Base-by-base conservation (phyloP, 1,140 invertebrate genomes). In the Cotesia glomerata region DNA sequence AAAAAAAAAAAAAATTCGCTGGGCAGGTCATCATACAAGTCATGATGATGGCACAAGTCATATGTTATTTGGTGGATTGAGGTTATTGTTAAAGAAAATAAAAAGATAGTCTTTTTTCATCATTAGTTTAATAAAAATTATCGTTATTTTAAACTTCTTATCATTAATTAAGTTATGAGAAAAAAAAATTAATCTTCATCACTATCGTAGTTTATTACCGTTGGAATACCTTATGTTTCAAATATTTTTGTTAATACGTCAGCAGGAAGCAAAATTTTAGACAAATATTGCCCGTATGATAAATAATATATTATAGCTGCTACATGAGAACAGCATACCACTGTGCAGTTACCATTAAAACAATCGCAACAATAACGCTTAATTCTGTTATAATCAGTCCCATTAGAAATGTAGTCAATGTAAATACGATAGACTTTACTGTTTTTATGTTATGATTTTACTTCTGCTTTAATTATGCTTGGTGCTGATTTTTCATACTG, bases 271-370 rank as follows among this genome's bases (percentile, higher is more conserved):
- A 73, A 3, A 18, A 76, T 77, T 69, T 73, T 61, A 5, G 70
- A 72, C 63, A 74, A 73, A 58, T 71, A 77, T 26, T 70, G 51
- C 9, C 65, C 74, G 69, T 74, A 49, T 9, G 73, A 71, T 34
- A 76, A 69, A 70, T 75, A 77, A 70, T 75, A 77, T 65, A 77
- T 74, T 13, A 77, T 75, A 4, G 76, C 64, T 36, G 69, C 76
- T 34, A 77, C 59, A 45, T 75, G 76, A 3, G 69, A 69, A 54
- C 73, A 75, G 63, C 74, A 75, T 9, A 74, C 64, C 45, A 77
- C 56, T 13, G 71, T 72, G 9, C 73, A 18, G 9, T 35, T 71
- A 13, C 68, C 67, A 71, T 75, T 77, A 52, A 73, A 71, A 67
- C 75, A 76, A n/a, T 67, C 62, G 63, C 73, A 77, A 45, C 61